A percentile compares a stretch with the other conserved stretches of the same genome.
These are phyloP conservation scores for Plebejus argus DNA, from an alignment of 2,888 invertebrate species.

Conservation along the genomic window DNA sequence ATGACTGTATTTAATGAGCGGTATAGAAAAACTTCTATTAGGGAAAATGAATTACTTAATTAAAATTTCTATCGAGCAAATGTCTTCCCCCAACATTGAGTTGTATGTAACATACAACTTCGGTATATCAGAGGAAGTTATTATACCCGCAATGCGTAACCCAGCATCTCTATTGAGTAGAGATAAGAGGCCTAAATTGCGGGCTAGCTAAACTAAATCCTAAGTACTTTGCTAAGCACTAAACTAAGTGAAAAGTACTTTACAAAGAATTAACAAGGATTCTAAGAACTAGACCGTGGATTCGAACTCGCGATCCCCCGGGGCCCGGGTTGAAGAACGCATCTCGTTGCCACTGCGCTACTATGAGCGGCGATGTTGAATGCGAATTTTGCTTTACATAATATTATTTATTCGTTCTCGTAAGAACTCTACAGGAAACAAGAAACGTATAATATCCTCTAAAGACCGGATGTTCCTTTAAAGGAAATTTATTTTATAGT, in stretches of 20 bases:
- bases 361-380: neutral
- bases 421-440: neutral
- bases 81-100: conserved; percentile 28
- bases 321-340: neutral
- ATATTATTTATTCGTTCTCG: neutral
- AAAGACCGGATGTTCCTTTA: too few relatives aligned
- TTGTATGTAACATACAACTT: neutral
- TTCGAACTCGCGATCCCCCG: neutral
- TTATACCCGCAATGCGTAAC: conserved; percentile 57
- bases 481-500: too few relatives aligned
- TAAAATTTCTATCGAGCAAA: neutral
- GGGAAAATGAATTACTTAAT: too few relatives aligned
- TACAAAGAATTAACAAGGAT: neutral
- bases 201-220: conserved; percentile 34
- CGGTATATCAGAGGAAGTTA: conserved; percentile 15
- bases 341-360: neutral
- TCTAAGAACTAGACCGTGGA: neutral
- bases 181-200: conserved; percentile 55
- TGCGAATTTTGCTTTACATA: neutral
- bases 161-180: conserved; percentile 49
- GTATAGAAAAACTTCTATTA: too few relatives aligned
- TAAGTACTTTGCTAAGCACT: neutral
- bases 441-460: neutral
- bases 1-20: too few relatives aligned
- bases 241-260: too few relatives aligned